phyloP scores from a whole-genome alignment of 2,797 vertebrate species.

The Platyrinchus mystaceus region DNA sequence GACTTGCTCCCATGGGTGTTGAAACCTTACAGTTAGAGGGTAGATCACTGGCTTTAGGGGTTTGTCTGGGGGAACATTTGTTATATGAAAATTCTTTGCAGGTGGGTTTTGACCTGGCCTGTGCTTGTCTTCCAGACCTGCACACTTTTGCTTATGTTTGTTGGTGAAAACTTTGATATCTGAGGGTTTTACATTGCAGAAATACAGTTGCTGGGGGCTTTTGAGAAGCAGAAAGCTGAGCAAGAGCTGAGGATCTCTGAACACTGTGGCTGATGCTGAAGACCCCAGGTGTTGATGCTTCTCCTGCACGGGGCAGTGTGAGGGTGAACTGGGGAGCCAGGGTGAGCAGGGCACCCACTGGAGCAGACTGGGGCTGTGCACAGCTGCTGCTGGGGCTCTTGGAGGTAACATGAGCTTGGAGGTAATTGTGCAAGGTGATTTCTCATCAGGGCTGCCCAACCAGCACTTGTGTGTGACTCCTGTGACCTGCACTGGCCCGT shows the following conservation, averaged over 20 bases:
- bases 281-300: background rate
- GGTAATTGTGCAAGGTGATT: background rate
- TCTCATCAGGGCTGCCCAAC: background rate
- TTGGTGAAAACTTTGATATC: background rate
- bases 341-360: background rate
- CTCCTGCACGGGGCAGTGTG: background rate
- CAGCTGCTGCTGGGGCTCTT: background rate
- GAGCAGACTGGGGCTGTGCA: background rate
- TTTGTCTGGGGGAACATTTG: background rate
- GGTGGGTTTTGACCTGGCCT: background rate
- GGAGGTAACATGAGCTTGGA: background rate
- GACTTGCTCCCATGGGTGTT: background rate
- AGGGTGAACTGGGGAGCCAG: background rate
- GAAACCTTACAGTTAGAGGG: background rate
- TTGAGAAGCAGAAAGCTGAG: background rate
- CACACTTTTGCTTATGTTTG: background rate
- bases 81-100: background rate
- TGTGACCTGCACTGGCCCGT: rapidly evolving
- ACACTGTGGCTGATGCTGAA: background rate
- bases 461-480: background rate
- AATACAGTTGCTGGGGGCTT: background rate
- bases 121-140: background rate
- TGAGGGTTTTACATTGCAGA: background rate
- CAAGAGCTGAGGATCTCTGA: background rate
- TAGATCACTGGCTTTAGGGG: background rate